A percentile compares a stretch with the other conserved stretches of the same genome.
These are phyloP conservation scores for Pteropus rufus DNA, from an alignment of 2,797 vertebrate genomes.

Conservation along the genomic window DNA sequence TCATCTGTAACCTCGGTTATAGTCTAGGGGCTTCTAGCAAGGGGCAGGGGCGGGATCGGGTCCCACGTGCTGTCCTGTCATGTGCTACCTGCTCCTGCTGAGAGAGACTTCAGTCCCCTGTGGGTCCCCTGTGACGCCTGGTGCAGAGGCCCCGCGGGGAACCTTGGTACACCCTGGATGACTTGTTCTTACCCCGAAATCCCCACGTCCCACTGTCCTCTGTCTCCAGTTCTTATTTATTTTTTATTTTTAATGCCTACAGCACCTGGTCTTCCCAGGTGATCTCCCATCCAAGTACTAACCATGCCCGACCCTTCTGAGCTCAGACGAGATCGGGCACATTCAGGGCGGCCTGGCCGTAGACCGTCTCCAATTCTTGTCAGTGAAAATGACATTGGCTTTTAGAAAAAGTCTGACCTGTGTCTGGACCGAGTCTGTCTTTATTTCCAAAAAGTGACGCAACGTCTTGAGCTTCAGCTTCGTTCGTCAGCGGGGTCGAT, in stretches of 20 bases:
- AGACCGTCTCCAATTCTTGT: not conserved
- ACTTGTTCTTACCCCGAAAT: not conserved
- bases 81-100: not conserved
- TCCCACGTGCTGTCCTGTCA: accelerated
- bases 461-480: not conserved
- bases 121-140: not conserved
- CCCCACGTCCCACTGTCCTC: not conserved
- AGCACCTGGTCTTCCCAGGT: too few relatives aligned
- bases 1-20: not conserved
- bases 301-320: too few relatives aligned
- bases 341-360: too few relatives aligned
- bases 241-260: too few relatives aligned
- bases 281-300: too few relatives aligned
- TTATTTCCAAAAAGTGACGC: not conserved
- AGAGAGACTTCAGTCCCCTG: not conserved
- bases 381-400: not conserved
- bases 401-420: not conserved
- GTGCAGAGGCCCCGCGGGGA: not conserved
- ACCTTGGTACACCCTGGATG: accelerated
- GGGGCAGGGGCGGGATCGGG: not conserved
- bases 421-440: not conserved
- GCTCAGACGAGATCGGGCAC: too few relatives aligned
- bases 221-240: not conserved
- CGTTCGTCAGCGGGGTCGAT: not conserved
- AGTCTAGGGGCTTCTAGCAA: not conserved